Evolutionary conservation across 1,140 invertebrate species (phyloP).

Genomic region (Euwallacea fornicatus): DNA sequence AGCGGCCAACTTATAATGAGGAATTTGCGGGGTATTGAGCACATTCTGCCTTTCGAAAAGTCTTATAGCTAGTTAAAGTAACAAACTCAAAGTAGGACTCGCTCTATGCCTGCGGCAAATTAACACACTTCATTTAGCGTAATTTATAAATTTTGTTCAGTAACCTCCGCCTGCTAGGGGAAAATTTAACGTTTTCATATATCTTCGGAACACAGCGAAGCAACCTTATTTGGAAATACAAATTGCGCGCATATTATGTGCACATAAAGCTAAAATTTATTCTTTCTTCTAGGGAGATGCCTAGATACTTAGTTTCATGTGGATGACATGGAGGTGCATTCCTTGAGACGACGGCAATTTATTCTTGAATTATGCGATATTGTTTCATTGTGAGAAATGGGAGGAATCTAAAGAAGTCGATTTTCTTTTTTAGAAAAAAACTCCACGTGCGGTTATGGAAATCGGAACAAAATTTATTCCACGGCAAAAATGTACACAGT

Average conservation of each 20-base stretch:
- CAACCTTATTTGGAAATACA: constrained; percentile 1
- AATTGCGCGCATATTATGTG: constrained; percentile 1
- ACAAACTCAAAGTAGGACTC: too few relatives aligned
- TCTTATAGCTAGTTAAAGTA: too few relatives aligned
- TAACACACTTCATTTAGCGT: neutral
- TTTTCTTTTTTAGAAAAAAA: neutral
- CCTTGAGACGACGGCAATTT: too few relatives aligned
- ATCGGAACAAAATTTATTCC: too few relatives aligned
- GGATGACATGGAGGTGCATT: too few relatives aligned
- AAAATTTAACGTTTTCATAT: constrained; percentile 1
- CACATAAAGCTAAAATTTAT: neutral
- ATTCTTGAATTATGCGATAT: too few relatives aligned
- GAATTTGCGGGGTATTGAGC: constrained; percentile 39
- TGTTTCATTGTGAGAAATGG: too few relatives aligned
- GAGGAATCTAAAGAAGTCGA: neutral
- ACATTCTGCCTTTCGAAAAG: too few relatives aligned
- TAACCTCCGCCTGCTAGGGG: neutral
- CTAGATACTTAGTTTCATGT: too few relatives aligned
- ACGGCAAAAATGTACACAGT: too few relatives aligned
- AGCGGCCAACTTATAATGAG: constrained; percentile 47
- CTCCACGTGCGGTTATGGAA: too few relatives aligned
- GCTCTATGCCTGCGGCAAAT: neutral
- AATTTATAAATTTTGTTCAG: constrained; percentile 12
- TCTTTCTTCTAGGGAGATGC: neutral
- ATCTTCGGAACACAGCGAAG: neutral